A percentile compares a stretch with the other conserved stretches of the same genome.
These are phyloP conservation scores for Diabrotica undecimpunctata DNA, from an alignment of 1,140 invertebrate genomes.

Conservation along the genomic window DNA sequence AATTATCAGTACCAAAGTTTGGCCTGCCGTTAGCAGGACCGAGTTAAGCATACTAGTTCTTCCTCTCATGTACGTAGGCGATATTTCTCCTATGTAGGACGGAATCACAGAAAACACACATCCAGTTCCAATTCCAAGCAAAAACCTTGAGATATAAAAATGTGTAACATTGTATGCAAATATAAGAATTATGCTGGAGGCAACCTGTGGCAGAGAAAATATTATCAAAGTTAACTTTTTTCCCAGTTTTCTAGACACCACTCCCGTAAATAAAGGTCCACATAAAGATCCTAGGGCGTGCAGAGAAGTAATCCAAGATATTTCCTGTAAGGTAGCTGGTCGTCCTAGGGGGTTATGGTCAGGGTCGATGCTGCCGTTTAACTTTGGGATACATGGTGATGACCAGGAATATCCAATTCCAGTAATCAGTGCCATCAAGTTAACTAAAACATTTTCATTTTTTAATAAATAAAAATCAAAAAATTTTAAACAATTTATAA, in stretches of 20 bases:
- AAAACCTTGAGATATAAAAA: conserved; percentile 44
- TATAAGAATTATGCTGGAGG: conserved; percentile 45
- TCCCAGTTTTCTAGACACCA: conserved; percentile 62
- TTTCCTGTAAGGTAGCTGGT: conserved; percentile 49
- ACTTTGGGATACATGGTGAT: conserved; percentile 60
- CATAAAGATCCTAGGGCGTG: conserved; percentile 13
- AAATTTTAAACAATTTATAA: no score
- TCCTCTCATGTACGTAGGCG: conserved; percentile 38
- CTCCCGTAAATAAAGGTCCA: conserved; percentile 51
- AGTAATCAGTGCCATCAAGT: conserved; percentile 59
- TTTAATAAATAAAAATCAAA: no score
- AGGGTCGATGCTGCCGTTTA: conserved; percentile 38
- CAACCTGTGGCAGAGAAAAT: conserved; percentile 45
- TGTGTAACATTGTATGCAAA: conserved; percentile 43
- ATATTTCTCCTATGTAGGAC: conserved; percentile 52
- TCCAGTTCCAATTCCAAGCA: conserved; percentile 48
- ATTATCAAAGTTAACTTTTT: conserved; percentile 47
- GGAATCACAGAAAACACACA: conserved; percentile 51
- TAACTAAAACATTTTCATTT: conserved; percentile 50
- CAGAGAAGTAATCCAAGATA: conserved; percentile 63
- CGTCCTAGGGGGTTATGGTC: conserved; percentile 34
- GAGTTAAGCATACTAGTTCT: conserved; percentile 25
- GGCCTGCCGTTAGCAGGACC: conserved; percentile 24
- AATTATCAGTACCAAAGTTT: conserved; percentile 52
- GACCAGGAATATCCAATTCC: conserved; percentile 69